Evolutionary conservation across 2,888 invertebrate genomes (phyloP).

Genomic region (Acleris laterana): DNA sequence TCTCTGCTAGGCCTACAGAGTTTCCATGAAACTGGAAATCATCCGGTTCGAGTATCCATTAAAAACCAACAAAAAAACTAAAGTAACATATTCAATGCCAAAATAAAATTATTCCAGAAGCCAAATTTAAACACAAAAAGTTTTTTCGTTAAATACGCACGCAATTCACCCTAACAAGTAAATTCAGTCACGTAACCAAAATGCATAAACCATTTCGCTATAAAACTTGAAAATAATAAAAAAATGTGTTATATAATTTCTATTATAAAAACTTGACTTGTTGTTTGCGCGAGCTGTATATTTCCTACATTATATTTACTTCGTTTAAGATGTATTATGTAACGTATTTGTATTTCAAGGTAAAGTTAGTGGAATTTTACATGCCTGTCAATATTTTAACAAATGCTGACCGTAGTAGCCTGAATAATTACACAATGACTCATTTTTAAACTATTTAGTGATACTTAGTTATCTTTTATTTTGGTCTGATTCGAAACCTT

Average conservation of each 20-base stretch:
- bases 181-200: constrained; percentile 15
- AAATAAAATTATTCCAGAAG: background rate
- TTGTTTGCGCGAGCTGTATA: constrained; percentile 20
- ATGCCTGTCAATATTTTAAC: constrained; percentile 22
- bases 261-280: constrained; percentile 19
- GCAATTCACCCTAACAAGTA: background rate
- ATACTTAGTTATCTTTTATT: background rate
- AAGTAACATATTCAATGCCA: background rate
- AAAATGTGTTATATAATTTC: constrained; percentile 20
- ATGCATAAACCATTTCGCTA: constrained; percentile 30
- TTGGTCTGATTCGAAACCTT: background rate
- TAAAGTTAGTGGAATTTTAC: constrained; percentile 20
- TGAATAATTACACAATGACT: constrained; percentile 6
- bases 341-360: constrained; percentile 21
- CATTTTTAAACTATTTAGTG: background rate
- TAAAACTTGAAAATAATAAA: constrained; percentile 23
- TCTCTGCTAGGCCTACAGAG: no score
- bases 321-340: constrained; percentile 19
- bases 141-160: background rate
- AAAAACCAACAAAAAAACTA: background rate
- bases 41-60: background rate
- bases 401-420: constrained; percentile 4
- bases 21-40: background rate
- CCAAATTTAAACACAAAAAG: background rate
- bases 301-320: constrained; percentile 13